Percentiles rank a stretch among this genome's conserved stretches.
phyloP scores from a whole-genome alignment of 2,888 invertebrate genomes.

The Eustalomyia histrio region DNA sequence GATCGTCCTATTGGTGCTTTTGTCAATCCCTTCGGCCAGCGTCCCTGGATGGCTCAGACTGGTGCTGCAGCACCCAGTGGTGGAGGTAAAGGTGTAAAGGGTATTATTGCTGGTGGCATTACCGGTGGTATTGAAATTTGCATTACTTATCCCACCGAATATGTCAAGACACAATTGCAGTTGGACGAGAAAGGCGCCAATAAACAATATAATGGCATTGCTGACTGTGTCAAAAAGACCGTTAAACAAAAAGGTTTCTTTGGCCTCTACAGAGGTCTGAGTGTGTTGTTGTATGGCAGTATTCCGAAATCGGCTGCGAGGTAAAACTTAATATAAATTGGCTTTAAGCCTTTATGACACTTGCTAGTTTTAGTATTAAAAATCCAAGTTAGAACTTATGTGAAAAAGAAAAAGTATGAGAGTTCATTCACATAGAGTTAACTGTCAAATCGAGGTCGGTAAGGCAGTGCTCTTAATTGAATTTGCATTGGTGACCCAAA shows the following conservation, averaged over 20 bases:
- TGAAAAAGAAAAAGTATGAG: too few relatives aligned
- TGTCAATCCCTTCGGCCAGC: constrained; percentile 74
- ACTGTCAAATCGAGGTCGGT: too few relatives aligned
- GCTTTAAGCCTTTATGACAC: too few relatives aligned
- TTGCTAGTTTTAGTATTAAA: too few relatives aligned
- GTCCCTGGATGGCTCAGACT: constrained; percentile 85
- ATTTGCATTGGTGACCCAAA: too few relatives aligned
- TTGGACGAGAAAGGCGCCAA: constrained; percentile 91
- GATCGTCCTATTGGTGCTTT: constrained; percentile 70
- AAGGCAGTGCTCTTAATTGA: too few relatives aligned
- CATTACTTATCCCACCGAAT: constrained; percentile 99
- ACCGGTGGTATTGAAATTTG: constrained; percentile 99
- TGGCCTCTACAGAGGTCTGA: constrained; percentile 96
- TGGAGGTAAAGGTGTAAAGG: constrained; percentile 88
- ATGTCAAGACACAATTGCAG: constrained; percentile 99
- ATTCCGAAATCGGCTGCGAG: constrained; percentile 99
- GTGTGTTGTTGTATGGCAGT: constrained; percentile 97
- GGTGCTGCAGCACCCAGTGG: constrained; percentile 84
- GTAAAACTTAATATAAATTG: constrained; percentile 78
- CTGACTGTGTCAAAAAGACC: constrained; percentile 95
- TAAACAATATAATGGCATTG: constrained; percentile 88
- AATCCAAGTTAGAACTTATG: too few relatives aligned
- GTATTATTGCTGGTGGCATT: constrained; percentile 96
- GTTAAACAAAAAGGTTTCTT: constrained; percentile 91
- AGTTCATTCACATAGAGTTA: too few relatives aligned